These are phyloP conservation scores for Brachyalestes nurse DNA, from an alignment of 2,797 vertebrate species.

Conservation along the genomic window DNA sequence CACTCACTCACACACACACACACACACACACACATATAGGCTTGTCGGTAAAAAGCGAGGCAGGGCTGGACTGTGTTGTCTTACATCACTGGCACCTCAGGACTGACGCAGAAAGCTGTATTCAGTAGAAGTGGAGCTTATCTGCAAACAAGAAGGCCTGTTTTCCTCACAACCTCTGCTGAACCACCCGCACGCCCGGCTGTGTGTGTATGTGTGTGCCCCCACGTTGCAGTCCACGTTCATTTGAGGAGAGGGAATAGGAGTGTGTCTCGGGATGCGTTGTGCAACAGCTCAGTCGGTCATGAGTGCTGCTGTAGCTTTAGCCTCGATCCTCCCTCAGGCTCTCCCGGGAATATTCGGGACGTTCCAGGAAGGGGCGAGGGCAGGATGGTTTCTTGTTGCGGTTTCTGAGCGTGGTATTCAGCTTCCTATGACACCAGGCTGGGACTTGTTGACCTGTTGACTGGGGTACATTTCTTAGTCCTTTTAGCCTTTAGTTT, in stretches of 20 bases:
- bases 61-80: neutral
- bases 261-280: constrained; percentile 50
- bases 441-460: constrained; percentile 33
- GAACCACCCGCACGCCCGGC: neutral
- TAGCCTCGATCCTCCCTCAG: constrained; percentile 40
- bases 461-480: constrained; percentile 42
- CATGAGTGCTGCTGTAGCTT: constrained; percentile 40
- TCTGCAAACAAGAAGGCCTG: constrained; percentile 43
- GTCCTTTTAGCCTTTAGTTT: constrained; percentile 28
- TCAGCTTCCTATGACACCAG: constrained; percentile 38
- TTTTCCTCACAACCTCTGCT: constrained; percentile 38
- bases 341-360: constrained; percentile 44
- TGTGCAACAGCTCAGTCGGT: constrained; percentile 62
- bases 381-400: constrained; percentile 53
- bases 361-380: constrained; percentile 61
- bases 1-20: neutral
- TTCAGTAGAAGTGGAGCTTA: constrained; percentile 36
- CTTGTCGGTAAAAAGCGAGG: neutral
- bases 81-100: constrained; percentile 53
- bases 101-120: constrained; percentile 27
- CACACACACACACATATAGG: neutral
- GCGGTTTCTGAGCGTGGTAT: constrained; percentile 13
- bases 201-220: constrained; percentile 5
- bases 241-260: constrained; percentile 1
- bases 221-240: neutral